These are phyloP conservation scores for Leptodirus hochenwartii DNA, from an alignment of 2,888 invertebrate species.

Conservation along the genomic window DNA sequence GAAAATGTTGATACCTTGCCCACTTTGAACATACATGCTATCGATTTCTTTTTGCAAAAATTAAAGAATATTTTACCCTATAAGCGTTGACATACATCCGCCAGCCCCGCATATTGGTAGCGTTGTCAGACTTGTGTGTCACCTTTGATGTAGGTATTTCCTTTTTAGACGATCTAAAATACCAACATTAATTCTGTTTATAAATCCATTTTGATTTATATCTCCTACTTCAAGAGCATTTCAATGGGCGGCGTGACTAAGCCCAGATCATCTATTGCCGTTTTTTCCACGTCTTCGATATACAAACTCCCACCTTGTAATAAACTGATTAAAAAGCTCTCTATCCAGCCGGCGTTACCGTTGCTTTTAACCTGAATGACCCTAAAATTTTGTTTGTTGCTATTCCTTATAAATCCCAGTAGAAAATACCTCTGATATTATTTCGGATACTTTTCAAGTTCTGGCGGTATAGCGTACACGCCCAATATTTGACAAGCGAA, in stretches of 20 bases:
- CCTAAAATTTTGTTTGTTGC: too few species aligned
- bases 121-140: neutral
- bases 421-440: neutral
- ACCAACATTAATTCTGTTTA: too few species aligned
- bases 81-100: constrained; percentile 29
- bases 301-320: constrained; percentile 33
- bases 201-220: too few species aligned
- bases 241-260: constrained; percentile 21
- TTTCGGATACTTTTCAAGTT: constrained; percentile 37
- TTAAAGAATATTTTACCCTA: too few species aligned
- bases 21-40: too few species aligned
- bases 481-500: constrained; percentile 44
- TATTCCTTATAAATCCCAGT: neutral
- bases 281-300: constrained; percentile 25
- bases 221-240: constrained; percentile 23
- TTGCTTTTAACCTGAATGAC: constrained; percentile 38
- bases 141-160: neutral
- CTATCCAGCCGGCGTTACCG: constrained; percentile 49
- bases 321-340: constrained; percentile 40
- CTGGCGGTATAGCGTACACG: constrained; percentile 40
- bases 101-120: constrained; percentile 22
- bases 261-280: constrained; percentile 19
- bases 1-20: too few species aligned
- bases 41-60: too few species aligned
- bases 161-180: too few species aligned